Base-by-base conservation (phyloP, 2,113 vertebrate genomes). In the Carassius auratus region DNA sequence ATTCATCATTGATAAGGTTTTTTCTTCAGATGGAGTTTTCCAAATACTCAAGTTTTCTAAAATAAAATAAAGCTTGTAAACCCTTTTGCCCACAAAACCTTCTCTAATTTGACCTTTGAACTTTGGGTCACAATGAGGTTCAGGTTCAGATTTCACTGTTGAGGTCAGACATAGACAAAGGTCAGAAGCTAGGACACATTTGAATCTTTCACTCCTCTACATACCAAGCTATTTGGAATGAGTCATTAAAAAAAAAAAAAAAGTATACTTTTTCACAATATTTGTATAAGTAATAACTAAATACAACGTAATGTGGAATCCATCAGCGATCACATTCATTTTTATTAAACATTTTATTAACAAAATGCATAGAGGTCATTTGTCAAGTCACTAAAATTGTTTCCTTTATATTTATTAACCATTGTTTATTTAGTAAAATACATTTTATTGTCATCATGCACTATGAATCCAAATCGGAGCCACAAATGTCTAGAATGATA, bases 401-500 rank as follows among this genome's bases (percentile, higher is more conserved):
- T 38, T 38, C 38, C 6, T 6, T 38, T 38, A 38, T 38, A 7
- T 38, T 38, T 38, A 38, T 38, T 38, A 5, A 38, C 38, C 38
- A 38, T 38, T 38, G 6, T 38, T 38, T 38, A 38, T 38, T 38
- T 38, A 38, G 30, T 30, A 30, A 30, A 30, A 30, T 30, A 30
- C 30, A 30, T 30, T 30, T 30, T 38, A 38, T 38, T 73, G 19
- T 42, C 19, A 71, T 71, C 17, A 2, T 26, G 15, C 15, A 68
- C 30, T 33, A 75, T 14, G 50, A 26, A 2, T 26, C 19, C 4
- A 8, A 21, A 71, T 71, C 33, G 2, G 4, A 68, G n/a, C 50
- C 76, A 68, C 82, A 81, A 59, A 36, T 38, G 8, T 15, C 13
- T 71, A 71, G 55, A 12, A 15, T 89, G 92, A 88, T 92, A 91